Base-by-base conservation (phyloP, 2,888 invertebrate genomes). In the Chouioia cunea region DNA sequence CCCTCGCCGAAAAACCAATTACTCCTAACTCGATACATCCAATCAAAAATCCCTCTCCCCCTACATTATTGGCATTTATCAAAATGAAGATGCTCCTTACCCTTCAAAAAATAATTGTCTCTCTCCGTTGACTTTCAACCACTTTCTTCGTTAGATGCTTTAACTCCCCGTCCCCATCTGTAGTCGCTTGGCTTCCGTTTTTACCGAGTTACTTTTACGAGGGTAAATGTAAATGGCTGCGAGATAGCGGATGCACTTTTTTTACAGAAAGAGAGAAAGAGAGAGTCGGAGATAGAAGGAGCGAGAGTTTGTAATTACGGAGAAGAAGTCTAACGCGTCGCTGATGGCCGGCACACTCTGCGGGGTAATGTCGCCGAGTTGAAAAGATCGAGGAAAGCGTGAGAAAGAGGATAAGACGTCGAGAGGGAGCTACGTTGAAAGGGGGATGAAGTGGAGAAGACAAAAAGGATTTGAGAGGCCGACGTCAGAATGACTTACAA, bases 221-320 rank as follows among this genome's bases (percentile, higher is more conserved):
- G 78, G 78, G 79, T 77, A 75, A 76, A 79, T 79, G 78, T 78
- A 79, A 78, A 78, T 77, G 77, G 73, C 27, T 6, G 27, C 6
- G 27, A 27, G 27, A 27, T 27, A 27, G 27, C 27, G 27, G 27
- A 27, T 27, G 27, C 27, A 27, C 27, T 27, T 27, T 27, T 36
- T 36, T 36, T 36, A 52, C 47, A 27, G 68, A 27, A 20, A 36
- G 58, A 50, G 59, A 46, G 57, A 22, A 23, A 47, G 57, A 58
- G 68, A 46, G 56, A 60, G 62, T 36, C 15, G 18, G 48, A 18
- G 62, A 53, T 54, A 64, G 56, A 70, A 46, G 57, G 68, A 76
- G 76, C 78, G 54, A 47, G 53, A 76, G 80, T 82, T 82, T 82
- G 81, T 83, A 83, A 83, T 83, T 83, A 82, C 83, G 78, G 78